Base-by-base conservation (phyloP, 2,113 vertebrate species). In the Poeciliopsis turrubarensis region DNA sequence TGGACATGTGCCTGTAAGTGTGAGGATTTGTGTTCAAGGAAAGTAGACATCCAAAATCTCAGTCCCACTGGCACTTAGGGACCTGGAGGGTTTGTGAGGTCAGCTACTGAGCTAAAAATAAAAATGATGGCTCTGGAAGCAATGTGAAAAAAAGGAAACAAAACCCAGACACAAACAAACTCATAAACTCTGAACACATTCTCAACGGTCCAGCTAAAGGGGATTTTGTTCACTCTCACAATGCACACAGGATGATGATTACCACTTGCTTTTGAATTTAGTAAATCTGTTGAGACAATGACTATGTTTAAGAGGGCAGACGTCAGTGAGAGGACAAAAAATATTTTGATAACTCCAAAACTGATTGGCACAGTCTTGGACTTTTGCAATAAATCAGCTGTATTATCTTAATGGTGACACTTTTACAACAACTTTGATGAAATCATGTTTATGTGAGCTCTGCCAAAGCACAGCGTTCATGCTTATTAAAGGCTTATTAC, bases 51-150 rank as follows among this genome's bases (percentile, higher is more conserved):
- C 85, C 85, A 89, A 68, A 87, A 79, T 84, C 47, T 84, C 69
- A 71, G 73, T 87, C 87, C 84, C 84, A 68, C 26, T 68, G 80
- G 80, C 86, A 76, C 64, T 78, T 70, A 81, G 75, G 89, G 90
- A 85, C 85, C 69, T 75, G 81, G 70, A 73, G 73, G 74, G 75
- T 77, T 80, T 34, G 17, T 62, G 87, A 90, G 92, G 90, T 92
- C 89, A 86, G 79, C 69, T 44, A 34, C 73, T 65, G 61, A 4
- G 31, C 92, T 88, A 94, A 92, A 92, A 93, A 93, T 94, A 94
- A 88, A 80, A 77, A 15, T 37, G 70, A 88, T 81, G 80, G 78
- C 72, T 89, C 71, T 80, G 60, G 39, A 77, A 86, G 70, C 82
- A 74, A 63, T 68, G 86, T 60, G 82, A 87, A 86, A 87, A 87